phyloP scores from a whole-genome alignment of 2,888 invertebrate species.

The Drosophila vallismaia region DNA sequence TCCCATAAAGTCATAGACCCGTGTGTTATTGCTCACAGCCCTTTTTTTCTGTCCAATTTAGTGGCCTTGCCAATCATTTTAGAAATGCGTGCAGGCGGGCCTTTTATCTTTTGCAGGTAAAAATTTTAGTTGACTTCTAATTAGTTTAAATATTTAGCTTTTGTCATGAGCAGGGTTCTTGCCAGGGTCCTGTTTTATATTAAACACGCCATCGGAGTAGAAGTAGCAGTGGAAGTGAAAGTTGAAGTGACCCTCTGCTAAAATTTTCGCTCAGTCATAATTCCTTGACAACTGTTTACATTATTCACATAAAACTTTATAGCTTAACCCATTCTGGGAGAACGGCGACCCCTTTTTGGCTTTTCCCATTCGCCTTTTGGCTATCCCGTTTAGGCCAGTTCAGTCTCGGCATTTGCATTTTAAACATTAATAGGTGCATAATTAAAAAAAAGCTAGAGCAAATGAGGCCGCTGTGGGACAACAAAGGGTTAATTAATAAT shows the following conservation, averaged over 20 bases:
- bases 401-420: constrained; percentile 57
- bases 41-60: not conserved
- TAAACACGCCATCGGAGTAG: constrained; percentile 19
- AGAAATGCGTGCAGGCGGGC: no score
- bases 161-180: not conserved
- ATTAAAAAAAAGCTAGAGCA: constrained; percentile 61
- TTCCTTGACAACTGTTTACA: constrained; percentile 62
- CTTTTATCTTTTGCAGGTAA: not conserved
- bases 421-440: constrained; percentile 77
- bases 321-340: constrained; percentile 37
- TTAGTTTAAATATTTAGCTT: not conserved
- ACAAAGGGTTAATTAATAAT: constrained; percentile 76
- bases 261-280: constrained; percentile 49
- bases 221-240: not conserved
- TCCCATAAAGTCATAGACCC: constrained; percentile 2
- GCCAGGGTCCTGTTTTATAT: not conserved
- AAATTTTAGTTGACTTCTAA: not conserved
- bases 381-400: not conserved
- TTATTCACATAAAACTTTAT: constrained; percentile 69
- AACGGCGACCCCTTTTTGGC: constrained; percentile 1
- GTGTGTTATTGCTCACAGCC: not conserved
- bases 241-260: constrained; percentile 34
- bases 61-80: not conserved
- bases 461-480: constrained; percentile 63
- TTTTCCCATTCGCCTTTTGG: not conserved